These are phyloP conservation scores for Semotilus atromaculatus DNA, from an alignment of 2,797 vertebrate genomes.

Conservation along the genomic window DNA sequence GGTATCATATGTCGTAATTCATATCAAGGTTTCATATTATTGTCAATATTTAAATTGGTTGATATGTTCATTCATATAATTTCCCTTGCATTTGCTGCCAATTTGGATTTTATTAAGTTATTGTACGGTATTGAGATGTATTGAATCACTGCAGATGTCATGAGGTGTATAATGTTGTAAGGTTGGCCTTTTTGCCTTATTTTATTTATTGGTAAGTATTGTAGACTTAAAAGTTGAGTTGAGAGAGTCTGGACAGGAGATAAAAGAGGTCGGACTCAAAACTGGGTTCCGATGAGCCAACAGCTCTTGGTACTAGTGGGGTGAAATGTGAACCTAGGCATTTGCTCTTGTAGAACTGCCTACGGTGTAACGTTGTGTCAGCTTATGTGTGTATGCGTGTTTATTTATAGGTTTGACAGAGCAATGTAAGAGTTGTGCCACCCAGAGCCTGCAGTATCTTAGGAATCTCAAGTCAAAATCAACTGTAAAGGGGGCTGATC, in stretches of 20 bases:
- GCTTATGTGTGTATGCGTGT: background rate
- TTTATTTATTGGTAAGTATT: background rate
- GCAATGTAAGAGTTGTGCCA: conserved; percentile 86
- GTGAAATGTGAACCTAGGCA: background rate
- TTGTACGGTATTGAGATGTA: background rate
- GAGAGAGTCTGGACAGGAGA: background rate
- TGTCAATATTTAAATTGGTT: background rate
- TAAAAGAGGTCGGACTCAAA: background rate
- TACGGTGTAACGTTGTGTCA: background rate
- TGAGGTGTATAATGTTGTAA: background rate
- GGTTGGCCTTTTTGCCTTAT: background rate
- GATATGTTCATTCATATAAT: background rate
- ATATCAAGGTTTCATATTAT: background rate
- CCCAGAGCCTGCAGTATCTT: conserved; percentile 80
- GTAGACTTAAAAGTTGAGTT: background rate
- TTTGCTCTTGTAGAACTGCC: background rate
- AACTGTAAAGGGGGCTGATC: conserved; percentile 78
- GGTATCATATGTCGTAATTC: background rate
- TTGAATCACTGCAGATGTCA: background rate
- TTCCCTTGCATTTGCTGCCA: background rate
- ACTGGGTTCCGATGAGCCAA: background rate
- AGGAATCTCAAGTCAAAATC: conserved; percentile 82
- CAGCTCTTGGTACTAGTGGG: background rate
- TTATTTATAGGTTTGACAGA: conserved; percentile 83
- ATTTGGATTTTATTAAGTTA: background rate